Percentiles rank a stretch among this genome's conserved stretches.
Conservation (phyloP, 2,888 invertebrate species). For the Caenorhabditis sp. region DNA sequence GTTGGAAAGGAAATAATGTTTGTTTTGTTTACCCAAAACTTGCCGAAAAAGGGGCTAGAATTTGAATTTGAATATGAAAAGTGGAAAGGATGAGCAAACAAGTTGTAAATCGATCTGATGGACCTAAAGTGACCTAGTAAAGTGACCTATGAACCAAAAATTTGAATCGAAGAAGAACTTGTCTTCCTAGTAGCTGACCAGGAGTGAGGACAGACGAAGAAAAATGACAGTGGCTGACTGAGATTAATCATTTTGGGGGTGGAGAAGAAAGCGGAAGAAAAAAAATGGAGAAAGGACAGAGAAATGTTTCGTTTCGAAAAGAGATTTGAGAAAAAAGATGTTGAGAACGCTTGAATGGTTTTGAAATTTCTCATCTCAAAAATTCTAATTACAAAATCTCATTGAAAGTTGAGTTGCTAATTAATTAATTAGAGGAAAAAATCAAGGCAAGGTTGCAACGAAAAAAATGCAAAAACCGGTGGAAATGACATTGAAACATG, state of each 20-base stretch:
- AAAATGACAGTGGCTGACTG: conserved; percentile 27
- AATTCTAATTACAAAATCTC: no score
- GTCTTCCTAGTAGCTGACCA: no score
- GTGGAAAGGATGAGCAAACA: conserved; percentile 58
- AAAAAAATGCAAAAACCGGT: no score
- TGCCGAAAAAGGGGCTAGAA: conserved; percentile 18
- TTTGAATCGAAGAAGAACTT: conserved; percentile 3
- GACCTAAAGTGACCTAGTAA: conserved; percentile 18
- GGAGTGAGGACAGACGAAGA: conserved; percentile 29
- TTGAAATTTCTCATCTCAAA: no score
- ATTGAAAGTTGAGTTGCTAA: no score
- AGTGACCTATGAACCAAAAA: neutral
- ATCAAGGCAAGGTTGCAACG: no score
- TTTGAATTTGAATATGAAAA: conserved; percentile 52
- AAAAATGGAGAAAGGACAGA: neutral
- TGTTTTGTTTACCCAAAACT: no score
- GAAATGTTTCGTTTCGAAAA: conserved; percentile 25
- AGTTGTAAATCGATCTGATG: conserved; percentile 59
- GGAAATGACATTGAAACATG: no score
- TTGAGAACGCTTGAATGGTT: conserved; percentile 8
- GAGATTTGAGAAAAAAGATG: conserved; percentile 12
- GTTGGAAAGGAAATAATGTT: no score
- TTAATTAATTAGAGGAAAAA: no score
- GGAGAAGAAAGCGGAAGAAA: neutral
- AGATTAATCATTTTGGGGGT: conserved; percentile 38